Percentiles rank a stretch among this genome's conserved stretches.
These are phyloP conservation scores for Gopherus evgoodei DNA, from an alignment of 2,113 vertebrate species.

Conservation along the genomic window DNA sequence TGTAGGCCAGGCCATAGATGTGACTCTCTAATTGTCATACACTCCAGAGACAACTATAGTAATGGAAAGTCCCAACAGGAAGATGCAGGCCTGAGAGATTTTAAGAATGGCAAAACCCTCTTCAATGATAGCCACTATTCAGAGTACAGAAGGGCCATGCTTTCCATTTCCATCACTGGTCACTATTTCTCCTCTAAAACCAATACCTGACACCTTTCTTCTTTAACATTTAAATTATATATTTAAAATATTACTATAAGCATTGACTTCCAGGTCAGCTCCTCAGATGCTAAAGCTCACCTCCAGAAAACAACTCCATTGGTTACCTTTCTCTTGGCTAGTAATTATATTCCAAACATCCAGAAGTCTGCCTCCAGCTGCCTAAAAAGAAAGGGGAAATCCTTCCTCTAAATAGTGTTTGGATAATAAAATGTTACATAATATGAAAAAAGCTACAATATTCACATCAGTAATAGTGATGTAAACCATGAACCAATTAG, in stretches of 20 bases:
- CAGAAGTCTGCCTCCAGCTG: background rate
- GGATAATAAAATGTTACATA: background rate
- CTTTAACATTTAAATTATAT: background rate
- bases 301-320: fast-evolving
- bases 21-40: background rate
- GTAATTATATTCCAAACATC: background rate
- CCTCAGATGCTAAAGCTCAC: background rate
- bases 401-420: background rate
- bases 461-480: background rate
- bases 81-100: background rate
- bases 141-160: fast-evolving
- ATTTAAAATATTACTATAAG: background rate
- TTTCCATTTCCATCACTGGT: background rate
- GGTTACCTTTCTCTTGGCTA: background rate
- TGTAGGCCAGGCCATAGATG: background rate
- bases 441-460: background rate
- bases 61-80: background rate
- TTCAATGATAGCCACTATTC: background rate
- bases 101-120: background rate
- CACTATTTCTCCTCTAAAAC: background rate
- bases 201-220: background rate
- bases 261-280: background rate
- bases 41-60: background rate
- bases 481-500: background rate
- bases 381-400: fast-evolving